These are phyloP conservation scores for Columba livia DNA, from an alignment of 2,113 vertebrate genomes.

Conservation along the genomic window DNA sequence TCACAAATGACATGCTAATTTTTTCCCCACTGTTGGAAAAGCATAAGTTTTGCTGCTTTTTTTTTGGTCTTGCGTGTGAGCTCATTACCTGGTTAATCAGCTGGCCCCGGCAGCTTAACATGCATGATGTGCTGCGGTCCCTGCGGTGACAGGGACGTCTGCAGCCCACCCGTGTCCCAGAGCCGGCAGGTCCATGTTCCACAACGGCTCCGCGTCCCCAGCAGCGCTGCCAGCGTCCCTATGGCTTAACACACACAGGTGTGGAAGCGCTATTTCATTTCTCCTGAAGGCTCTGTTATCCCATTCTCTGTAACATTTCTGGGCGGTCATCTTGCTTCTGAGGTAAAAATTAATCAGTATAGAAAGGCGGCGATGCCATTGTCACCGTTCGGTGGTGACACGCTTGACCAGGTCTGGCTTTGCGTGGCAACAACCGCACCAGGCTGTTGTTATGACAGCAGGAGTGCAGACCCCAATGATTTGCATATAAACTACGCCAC, in stretches of 20 bases:
- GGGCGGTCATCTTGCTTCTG: background rate
- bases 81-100: background rate
- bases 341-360: background rate
- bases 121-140: accelerated
- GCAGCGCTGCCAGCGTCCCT: background rate
- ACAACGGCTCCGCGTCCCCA: no score
- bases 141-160: background rate
- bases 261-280: background rate
- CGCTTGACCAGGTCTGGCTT: background rate
- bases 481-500: background rate
- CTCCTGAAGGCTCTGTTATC: background rate
- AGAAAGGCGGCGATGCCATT: background rate
- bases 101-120: background rate
- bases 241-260: background rate
- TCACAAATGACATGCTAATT: accelerated
- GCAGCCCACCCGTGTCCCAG: no score
- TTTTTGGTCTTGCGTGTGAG: background rate
- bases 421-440: accelerated
- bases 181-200: background rate
- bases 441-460: background rate
- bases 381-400: background rate
- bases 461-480: background rate
- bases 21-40: background rate
- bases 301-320: background rate
- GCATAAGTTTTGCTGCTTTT: background rate